These are phyloP conservation scores for Apantesis nais DNA, from an alignment of 2,888 invertebrate genomes.

Conservation along the genomic window DNA sequence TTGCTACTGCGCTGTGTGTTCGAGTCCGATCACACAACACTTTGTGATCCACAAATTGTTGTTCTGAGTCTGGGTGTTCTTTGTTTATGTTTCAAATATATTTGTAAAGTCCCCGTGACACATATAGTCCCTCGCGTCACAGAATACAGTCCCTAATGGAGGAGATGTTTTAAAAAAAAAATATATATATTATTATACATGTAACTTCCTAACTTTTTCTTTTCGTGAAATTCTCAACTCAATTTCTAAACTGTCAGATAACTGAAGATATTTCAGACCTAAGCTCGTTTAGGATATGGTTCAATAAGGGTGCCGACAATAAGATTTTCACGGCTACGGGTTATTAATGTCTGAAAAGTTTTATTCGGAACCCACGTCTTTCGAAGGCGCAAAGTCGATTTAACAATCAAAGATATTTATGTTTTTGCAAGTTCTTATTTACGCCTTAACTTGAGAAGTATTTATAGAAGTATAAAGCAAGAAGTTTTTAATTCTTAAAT, in stretches of 20 bases:
- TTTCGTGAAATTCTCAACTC: neutral
- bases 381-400: constrained; percentile 12
- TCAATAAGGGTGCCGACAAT: constrained; percentile 22
- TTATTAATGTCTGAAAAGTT: constrained; percentile 36
- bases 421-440: neutral
- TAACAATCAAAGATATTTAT: constrained; percentile 6
- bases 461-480: neutral
- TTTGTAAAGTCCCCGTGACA: no score
- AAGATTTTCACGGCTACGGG: constrained; percentile 18
- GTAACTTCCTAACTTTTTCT: neutral
- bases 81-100: no score
- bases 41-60: no score
- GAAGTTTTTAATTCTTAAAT: no score
- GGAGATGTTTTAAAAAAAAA: no score
- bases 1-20: constrained; percentile 85
- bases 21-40: no score
- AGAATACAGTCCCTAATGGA: no score
- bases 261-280: constrained; percentile 31
- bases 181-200: no score
- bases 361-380: constrained; percentile 12
- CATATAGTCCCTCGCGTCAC: no score
- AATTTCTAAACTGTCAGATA: constrained; percentile 13
- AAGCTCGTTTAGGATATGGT: constrained; percentile 24
- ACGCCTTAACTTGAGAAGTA: neutral
- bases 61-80: no score